A percentile compares a stretch with the other conserved stretches of the same genome.
Evolutionary conservation across 2,888 invertebrate species (phyloP).

Genomic region (Andrena hattorfiana): DNA sequence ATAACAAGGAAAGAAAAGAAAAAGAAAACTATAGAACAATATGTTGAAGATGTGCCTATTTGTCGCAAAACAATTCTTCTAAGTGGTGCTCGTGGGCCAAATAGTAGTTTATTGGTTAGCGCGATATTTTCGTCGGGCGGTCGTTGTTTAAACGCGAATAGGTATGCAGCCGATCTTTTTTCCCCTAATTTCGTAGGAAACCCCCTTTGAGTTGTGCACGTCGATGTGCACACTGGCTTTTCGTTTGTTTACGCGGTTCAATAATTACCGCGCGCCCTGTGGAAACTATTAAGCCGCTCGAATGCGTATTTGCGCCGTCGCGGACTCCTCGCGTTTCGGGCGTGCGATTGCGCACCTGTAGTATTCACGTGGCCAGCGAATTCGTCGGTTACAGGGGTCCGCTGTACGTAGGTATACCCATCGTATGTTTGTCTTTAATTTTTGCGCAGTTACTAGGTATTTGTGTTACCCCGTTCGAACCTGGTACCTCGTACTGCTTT

Average conservation of each 20-base stretch:
- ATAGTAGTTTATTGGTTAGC: no score
- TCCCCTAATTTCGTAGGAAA: background rate
- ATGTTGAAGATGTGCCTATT: no score
- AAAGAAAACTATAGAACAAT: no score
- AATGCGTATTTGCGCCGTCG: background rate
- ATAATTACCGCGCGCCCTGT: conserved; percentile 8
- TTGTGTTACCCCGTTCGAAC: background rate
- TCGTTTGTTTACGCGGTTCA: background rate
- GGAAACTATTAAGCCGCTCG: conserved; percentile 5
- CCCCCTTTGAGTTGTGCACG: background rate
- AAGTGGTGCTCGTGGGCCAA: no score
- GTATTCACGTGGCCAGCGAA: background rate
- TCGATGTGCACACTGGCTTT: background rate
- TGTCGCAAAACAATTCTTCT: no score
- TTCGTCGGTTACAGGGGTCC: background rate
- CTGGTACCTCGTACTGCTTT: background rate
- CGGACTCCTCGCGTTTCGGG: background rate
- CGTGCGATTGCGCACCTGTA: background rate
- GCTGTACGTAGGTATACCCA: background rate
- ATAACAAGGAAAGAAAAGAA: no score
- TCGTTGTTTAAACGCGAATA: no score
- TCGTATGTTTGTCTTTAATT: conserved; percentile 1
- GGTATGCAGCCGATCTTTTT: background rate
- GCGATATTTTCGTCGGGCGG: no score
- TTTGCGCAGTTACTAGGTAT: background rate